Percentiles rank a stretch among this genome's conserved stretches.
These are phyloP conservation scores for Cottoperca gobio DNA, from an alignment of 2,797 vertebrate species.

Conservation along the genomic window DNA sequence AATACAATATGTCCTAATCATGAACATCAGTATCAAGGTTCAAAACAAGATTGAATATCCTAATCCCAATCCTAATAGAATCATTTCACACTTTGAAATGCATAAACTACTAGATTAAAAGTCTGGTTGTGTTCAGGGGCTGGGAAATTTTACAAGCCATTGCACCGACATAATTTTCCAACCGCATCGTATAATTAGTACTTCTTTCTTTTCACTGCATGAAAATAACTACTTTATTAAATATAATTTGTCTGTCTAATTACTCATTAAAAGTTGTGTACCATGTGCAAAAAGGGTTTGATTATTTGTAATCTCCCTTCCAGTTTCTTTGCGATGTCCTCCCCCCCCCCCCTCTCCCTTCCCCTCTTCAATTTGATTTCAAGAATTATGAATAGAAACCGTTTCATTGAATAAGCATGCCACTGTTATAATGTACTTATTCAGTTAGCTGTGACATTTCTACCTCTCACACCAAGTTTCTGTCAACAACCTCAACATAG, in stretches of 20 bases:
- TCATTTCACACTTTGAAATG: constrained; percentile 66
- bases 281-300: neutral
- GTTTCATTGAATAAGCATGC: constrained; percentile 62
- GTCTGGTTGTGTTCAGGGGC: constrained; percentile 51
- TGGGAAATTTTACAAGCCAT: constrained; percentile 45
- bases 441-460: constrained; percentile 67
- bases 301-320: constrained; percentile 14
- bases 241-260: constrained; percentile 21
- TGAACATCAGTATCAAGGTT: constrained; percentile 11
- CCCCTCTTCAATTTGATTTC: constrained; percentile 44
- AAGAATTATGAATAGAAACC: constrained; percentile 35
- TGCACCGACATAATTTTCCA: constrained; percentile 42
- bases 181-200: constrained; percentile 43
- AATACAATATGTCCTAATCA: neutral
- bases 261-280: constrained; percentile 29
- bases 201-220: constrained; percentile 19
- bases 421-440: constrained; percentile 55
- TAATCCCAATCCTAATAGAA: constrained; percentile 48
- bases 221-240: constrained; percentile 26
- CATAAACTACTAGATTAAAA: constrained; percentile 54
- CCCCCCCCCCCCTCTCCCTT: constrained; percentile 11
- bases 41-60: constrained; percentile 5
- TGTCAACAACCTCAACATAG: constrained; percentile 36
- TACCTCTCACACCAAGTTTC: constrained; percentile 53
- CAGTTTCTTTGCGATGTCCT: constrained; percentile 11